Evolutionary conservation across 2,888 invertebrate species (phyloP), one percentile per base, ranked within the genome.

Genomic region (Agrochola litura): DNA sequence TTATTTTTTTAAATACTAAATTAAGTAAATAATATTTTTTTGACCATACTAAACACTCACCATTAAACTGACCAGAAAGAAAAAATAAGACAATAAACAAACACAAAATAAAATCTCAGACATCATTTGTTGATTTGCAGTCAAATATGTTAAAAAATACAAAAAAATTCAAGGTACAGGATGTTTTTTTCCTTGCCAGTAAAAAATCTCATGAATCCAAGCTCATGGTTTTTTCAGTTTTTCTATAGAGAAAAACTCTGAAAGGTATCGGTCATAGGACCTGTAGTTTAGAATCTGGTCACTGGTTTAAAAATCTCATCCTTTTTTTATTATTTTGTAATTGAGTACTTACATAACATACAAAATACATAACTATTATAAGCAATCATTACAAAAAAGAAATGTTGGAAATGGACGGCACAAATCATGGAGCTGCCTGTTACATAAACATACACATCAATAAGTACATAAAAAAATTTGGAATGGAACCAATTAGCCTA

Each of bases 1-100:
- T 61, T 52, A 52, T n/a, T 82, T 63, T 61, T 76, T 14, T 5
- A 63, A 46, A 64, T 67, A 66, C 66, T 66, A 81, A 52, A 56
- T 63, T 82, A 63, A 82, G 49, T 67, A 76, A 81, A 75, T 78
- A 58, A 80, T 73, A 49, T 49, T 72, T 19, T 79, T 56, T 52
- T 22, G 16, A 25, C 5, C 12, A 71, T n/a, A 71, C 30, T 46
- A 65, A 73, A 73, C n/a, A 46, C n/a, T 41, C n/a, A 66, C 16
- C 25, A 54, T 41, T 49, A 58, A 77, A 66, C 19, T 49, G 52
- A 54, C 43, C 68, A 52, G 12, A 46, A 49, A 61, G 16, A 25
- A 30, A 80, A 41, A 81, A 70, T 30, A 52, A 41, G 52, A 64
- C 52, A 63, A 52, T 52, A 58, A 49, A 70, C 83, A 83, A 61